A percentile compares a stretch with the other conserved stretches of the same genome.
phyloP scores from a whole-genome alignment of 23 tunicate genomes.

The Aplidium turbinatum region DNA sequence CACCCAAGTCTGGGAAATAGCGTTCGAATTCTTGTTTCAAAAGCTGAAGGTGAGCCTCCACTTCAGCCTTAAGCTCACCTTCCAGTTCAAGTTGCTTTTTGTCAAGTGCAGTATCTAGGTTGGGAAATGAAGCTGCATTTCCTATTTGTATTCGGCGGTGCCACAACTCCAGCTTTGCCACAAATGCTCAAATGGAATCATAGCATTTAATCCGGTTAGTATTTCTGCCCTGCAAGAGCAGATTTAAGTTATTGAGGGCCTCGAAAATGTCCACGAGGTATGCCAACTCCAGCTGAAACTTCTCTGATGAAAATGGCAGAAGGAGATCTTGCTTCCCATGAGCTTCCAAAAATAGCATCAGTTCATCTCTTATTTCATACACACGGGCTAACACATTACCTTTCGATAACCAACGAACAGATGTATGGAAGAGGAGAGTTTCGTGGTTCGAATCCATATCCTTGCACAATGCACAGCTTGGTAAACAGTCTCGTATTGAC shows the following conservation, averaged over 20 bases:
- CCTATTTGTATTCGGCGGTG: too few species aligned
- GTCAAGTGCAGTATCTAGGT: too few species aligned
- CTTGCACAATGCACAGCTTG: too few species aligned
- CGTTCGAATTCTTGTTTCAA: too few species aligned
- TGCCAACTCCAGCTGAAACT: constrained; percentile 43
- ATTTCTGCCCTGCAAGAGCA: constrained; percentile 32
- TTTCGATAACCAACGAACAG: constrained; percentile 52
- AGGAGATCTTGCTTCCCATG: constrained; percentile 35
- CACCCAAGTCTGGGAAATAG: too few species aligned
- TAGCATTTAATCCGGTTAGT: constrained; percentile 45
- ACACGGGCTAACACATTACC: constrained; percentile 49
- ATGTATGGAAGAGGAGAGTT: constrained; percentile 49
- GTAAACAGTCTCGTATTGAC: constrained; percentile 57
- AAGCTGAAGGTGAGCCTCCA: too few species aligned
- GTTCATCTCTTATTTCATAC: constrained; percentile 54
- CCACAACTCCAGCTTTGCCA: constrained; percentile 49
- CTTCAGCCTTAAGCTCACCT: too few species aligned
- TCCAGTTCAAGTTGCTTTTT: too few species aligned
- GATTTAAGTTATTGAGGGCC: too few species aligned
- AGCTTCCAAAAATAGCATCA: constrained; percentile 42
- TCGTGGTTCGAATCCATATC: constrained; percentile 46
- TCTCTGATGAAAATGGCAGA: constrained; percentile 32
- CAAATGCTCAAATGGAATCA: constrained; percentile 37
- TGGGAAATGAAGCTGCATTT: too few species aligned
- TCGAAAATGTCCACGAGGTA: constrained; percentile 46